phyloP scores from a whole-genome alignment of 2,797 vertebrate genomes.

The Microchirus variegatus region DNA sequence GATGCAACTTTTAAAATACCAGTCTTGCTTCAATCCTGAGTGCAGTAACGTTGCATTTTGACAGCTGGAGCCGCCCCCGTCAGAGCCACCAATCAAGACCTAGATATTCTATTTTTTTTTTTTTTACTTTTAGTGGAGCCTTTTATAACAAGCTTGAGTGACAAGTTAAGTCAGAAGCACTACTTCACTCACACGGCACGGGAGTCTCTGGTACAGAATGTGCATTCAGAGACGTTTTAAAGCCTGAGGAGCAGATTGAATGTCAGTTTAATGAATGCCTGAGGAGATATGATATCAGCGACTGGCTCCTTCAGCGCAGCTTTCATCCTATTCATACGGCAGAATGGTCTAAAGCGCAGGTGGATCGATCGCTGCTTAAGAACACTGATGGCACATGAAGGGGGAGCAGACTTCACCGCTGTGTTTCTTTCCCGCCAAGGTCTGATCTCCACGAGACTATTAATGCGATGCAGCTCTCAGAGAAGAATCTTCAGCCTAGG shows the following conservation, averaged over 20 bases:
- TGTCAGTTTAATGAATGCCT: constrained; percentile 53
- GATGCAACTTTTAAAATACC: neutral
- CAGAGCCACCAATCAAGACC: constrained; percentile 19
- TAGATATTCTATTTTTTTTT: neutral
- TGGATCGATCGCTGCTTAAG: constrained; percentile 66
- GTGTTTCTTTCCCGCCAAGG: constrained; percentile 55
- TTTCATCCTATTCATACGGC: constrained; percentile 63
- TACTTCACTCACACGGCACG: constrained; percentile 15
- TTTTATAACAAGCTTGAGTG: constrained; percentile 31
- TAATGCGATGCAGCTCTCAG: constrained; percentile 55
- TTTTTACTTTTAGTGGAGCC: constrained; percentile 1
- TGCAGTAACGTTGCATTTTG: neutral
- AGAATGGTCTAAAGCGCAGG: constrained; percentile 54
- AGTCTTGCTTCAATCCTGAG: neutral
- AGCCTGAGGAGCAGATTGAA: constrained; percentile 50
- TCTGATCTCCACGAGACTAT: constrained; percentile 54
- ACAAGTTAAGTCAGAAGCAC: constrained; percentile 32
- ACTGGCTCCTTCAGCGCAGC: constrained; percentile 49
- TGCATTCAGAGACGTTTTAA: constrained; percentile 45
- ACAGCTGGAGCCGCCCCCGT: constrained; percentile 12
- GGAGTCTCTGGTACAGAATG: constrained; percentile 30
- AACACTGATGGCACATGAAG: constrained; percentile 66
- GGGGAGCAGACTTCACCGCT: constrained; percentile 45
- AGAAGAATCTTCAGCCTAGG: constrained; percentile 39
- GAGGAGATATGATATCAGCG: constrained; percentile 62